Evolutionary conservation across 1,140 invertebrate genomes (phyloP).

Genomic region (Ooceraea biroi): DNA sequence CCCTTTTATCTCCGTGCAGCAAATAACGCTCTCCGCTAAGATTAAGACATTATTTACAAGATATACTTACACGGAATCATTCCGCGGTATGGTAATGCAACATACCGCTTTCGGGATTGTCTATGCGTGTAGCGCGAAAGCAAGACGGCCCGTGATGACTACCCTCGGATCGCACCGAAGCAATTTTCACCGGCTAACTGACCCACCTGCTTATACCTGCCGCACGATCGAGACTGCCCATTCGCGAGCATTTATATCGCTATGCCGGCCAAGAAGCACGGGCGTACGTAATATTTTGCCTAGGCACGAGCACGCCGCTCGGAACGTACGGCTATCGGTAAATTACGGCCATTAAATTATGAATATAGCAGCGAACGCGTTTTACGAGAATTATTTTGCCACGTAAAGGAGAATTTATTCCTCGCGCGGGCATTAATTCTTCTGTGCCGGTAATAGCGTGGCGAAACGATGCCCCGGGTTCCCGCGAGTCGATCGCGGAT

Average conservation of each 20-base stretch:
- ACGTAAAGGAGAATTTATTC: conserved; percentile 64
- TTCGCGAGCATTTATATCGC: conserved; percentile 67
- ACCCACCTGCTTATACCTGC: conserved; percentile 59
- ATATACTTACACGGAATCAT: conserved; percentile 38
- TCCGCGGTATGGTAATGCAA: conserved; percentile 36
- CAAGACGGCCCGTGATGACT: conserved; percentile 59
- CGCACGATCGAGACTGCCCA: conserved; percentile 56
- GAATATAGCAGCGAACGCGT: conserved; percentile 66
- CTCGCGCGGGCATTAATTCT: conserved; percentile 25
- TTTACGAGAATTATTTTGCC: conserved; percentile 64
- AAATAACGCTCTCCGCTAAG: conserved; percentile 56
- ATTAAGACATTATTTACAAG: conserved; percentile 71
- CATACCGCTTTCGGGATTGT: conserved; percentile 44
- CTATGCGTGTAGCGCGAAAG: conserved; percentile 30
- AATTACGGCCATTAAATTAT: conserved; percentile 73
- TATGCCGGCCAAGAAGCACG: conserved; percentile 8
- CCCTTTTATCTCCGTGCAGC: neutral
- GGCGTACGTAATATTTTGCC: conserved; percentile 66
- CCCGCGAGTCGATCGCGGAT: conserved; percentile 31
- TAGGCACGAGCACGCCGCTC: conserved; percentile 54
- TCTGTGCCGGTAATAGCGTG: conserved; percentile 17
- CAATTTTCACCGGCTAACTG: conserved; percentile 69
- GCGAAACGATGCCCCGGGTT: neutral
- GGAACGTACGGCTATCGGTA: conserved; percentile 62
- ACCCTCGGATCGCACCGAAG: conserved; percentile 53